Percentiles rank a stretch among this genome's conserved stretches.
These are phyloP conservation scores for Stenopsyche tienmushanensis DNA, from an alignment of 1,140 invertebrate species.

Conservation along the genomic window DNA sequence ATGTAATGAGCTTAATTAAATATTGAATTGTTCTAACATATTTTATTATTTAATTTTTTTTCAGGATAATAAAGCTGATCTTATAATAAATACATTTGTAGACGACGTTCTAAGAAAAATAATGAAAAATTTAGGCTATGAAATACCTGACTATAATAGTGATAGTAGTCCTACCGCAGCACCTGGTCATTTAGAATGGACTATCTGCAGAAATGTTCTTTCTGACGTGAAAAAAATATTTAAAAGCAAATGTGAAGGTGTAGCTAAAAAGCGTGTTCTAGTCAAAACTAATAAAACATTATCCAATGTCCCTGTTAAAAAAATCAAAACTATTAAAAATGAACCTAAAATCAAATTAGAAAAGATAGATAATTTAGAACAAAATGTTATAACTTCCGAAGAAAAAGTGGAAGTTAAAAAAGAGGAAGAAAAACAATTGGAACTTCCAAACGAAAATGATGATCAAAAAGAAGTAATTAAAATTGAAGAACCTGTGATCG, in stretches of 20 bases:
- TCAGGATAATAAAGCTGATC: slow-evolving; percentile 87
- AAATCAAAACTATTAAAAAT: neutral
- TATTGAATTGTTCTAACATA: slow-evolving; percentile 24
- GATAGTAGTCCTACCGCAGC: slow-evolving; percentile 66
- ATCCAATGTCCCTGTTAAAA: neutral
- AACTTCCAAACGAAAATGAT: neutral
- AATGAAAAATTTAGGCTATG: slow-evolving; percentile 70
- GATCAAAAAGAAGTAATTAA: neutral
- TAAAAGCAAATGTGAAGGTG: slow-evolving; percentile 46
- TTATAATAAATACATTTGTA: slow-evolving; percentile 88
- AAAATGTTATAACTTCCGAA: slow-evolving; percentile 2
- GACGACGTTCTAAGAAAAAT: slow-evolving; percentile 81
- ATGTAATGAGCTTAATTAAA: no score
- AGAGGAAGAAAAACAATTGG: neutral
- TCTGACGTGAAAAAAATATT: slow-evolving; percentile 58
- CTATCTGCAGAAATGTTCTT: slow-evolving; percentile 57
- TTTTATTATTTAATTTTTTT: slow-evolving; percentile 45
- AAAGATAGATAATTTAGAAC: neutral
- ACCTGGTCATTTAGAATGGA: slow-evolving; percentile 62
- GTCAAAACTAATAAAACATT: slow-evolving; percentile 25
- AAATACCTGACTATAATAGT: slow-evolving; percentile 69
- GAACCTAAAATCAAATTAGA: neutral
- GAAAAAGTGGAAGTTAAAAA: slow-evolving; percentile 1
- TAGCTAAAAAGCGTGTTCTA: slow-evolving; percentile 30
- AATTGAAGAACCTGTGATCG: neutral